Evolutionary conservation across 2,797 vertebrate genomes (phyloP), one percentile per base, ranked within the genome.

Genomic region (Urosaurus nigricauda): DNA sequence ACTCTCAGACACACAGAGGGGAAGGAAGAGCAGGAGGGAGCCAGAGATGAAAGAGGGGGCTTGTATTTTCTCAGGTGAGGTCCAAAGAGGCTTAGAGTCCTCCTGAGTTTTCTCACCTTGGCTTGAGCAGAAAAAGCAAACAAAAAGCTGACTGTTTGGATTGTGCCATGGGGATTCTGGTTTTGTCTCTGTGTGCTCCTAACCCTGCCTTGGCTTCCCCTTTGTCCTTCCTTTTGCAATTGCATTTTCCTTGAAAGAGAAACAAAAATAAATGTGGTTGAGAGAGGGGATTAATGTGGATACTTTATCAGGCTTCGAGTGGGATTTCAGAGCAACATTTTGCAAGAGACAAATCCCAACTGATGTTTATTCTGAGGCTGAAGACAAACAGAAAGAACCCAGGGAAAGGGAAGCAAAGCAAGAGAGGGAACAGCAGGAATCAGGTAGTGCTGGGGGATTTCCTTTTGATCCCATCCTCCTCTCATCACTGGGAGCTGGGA

Each of bases 31-130:
- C 4, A 85, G 53, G 65, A 73, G 53, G 43, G 24, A 78, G 37
- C 21, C 51, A 51, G 58, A 89, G 84, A 96, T 96, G 93, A 96
- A 96, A 95, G 92, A 95, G 92, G 63, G 71, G 0, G 70, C 78
- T 93, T 75, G 85, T 96, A 87, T 96, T 96, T 95, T 96, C 93
- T 94, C 96, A 97, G 95, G 96, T 96, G 96, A 96, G 94, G 93
- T 88, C 91, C 93, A 90, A 89, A 92, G 85, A 92, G 92, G 86
- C 92, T 95, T 91, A 92, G 94, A 95, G 92, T 83, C 65, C 29
- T 40, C 43, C 24, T 0, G 0, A 83, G 58, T 92, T 94, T 94
- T 95, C 92, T 94, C 93, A 88, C 94, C 90, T 88, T 0, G 79
- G 37, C 87, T 94, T 93, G 16, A 93, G 91, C 79, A 93, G 88